Evolutionary conservation across 1,140 invertebrate genomes (phyloP).

Genomic region (Dreissena polymorpha): DNA sequence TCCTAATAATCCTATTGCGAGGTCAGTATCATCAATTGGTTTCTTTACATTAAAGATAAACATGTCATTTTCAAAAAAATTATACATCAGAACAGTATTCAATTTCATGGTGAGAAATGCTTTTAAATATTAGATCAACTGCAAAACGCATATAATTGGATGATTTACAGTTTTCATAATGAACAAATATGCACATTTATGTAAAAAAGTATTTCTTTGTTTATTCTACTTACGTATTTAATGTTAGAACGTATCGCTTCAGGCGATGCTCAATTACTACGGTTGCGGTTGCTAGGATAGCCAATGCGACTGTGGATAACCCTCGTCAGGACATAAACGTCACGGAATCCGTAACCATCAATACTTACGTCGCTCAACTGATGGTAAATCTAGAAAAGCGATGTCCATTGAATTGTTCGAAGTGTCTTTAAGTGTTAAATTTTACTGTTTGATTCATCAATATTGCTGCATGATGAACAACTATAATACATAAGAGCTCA

Average conservation of each 20-base stretch:
- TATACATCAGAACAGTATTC: too few species aligned
- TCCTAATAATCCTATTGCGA: neutral
- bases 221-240: too few species aligned
- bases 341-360: neutral
- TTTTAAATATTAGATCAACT: too few species aligned
- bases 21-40: neutral
- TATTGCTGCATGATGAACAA: neutral
- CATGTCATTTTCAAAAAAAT: too few species aligned
- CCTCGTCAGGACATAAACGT: neutral
- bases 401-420: neutral
- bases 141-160: too few species aligned
- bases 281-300: neutral
- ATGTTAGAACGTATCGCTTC: neutral
- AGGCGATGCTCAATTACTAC: constrained; percentile 4
- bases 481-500: neutral
- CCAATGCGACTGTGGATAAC: neutral
- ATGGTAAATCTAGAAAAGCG: neutral
- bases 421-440: neutral
- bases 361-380: neutral
- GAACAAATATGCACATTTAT: too few species aligned
- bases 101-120: too few species aligned
- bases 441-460: neutral
- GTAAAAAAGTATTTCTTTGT: too few species aligned
- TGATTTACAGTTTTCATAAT: too few species aligned
- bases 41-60: neutral